phyloP scores from a whole-genome alignment of 2,113 vertebrate genomes.

The Felis catus region DNA sequence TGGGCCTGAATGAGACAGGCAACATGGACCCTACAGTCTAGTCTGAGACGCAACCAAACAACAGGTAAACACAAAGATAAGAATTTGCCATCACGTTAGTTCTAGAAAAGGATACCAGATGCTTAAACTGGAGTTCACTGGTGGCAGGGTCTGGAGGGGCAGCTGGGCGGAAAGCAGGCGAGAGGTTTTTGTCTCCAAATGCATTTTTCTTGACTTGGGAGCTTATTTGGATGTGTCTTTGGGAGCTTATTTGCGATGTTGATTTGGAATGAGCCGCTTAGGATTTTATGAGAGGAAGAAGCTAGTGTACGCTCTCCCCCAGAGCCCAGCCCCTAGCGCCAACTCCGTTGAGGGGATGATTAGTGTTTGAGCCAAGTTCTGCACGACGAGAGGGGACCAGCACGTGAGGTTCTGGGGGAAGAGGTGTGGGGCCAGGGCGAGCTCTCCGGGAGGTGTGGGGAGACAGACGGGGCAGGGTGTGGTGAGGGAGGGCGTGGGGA shows the following conservation, averaged over 20 bases:
- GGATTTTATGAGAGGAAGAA: neutral
- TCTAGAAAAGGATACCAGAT: neutral
- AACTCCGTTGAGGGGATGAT: neutral
- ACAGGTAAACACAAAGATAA: neutral
- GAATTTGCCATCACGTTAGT: neutral
- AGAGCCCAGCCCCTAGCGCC: neutral
- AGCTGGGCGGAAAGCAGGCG: neutral
- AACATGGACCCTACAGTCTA: neutral
- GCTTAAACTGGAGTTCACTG: neutral
- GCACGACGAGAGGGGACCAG: neutral
- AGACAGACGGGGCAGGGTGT: neutral
- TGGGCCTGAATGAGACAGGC: neutral
- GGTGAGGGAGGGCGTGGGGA: rapidly evolving
- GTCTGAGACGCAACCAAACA: neutral
- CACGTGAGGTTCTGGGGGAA: neutral
- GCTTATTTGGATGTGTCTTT: neutral
- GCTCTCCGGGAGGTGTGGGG: rapidly evolving
- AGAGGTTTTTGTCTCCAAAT: neutral
- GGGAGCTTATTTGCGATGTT: neutral
- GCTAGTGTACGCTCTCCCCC: neutral
- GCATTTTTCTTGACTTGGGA: neutral
- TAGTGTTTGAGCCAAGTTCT: neutral
- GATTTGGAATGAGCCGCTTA: neutral
- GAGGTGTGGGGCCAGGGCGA: neutral
- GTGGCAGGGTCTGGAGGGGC: neutral